These are phyloP conservation scores for Megaleporinus macrocephalus DNA, from an alignment of 2,113 vertebrate genomes.

Conservation along the genomic window DNA sequence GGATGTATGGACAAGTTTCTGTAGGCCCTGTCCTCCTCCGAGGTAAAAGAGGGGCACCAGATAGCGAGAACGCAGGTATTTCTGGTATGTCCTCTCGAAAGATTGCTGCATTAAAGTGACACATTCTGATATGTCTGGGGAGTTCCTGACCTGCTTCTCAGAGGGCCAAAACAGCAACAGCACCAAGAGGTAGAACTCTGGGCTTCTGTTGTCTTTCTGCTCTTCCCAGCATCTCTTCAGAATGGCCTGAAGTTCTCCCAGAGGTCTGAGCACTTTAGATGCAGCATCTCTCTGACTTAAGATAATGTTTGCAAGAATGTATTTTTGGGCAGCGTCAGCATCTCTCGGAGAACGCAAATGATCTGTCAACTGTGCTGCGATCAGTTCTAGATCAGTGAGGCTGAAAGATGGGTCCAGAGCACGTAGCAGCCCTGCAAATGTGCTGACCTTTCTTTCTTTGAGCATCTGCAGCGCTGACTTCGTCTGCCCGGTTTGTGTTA, in stretches of 20 bases:
- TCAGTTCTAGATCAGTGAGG: background rate
- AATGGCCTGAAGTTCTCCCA: slow-evolving; percentile 39
- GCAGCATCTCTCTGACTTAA: slow-evolving; percentile 42
- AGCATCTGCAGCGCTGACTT: slow-evolving; percentile 10
- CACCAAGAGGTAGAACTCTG: slow-evolving; percentile 65
- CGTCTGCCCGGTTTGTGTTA: background rate
- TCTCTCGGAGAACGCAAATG: background rate
- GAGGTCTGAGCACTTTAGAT: background rate
- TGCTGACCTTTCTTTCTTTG: slow-evolving; percentile 44
- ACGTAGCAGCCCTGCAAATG: slow-evolving; percentile 57
- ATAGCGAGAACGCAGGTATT: slow-evolving; percentile 49
- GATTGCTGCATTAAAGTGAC: slow-evolving; percentile 22
- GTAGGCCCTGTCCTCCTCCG: slow-evolving; percentile 51
- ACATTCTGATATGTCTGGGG: slow-evolving; percentile 7
- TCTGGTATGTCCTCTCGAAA: slow-evolving; percentile 24
- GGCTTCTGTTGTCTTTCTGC: background rate
- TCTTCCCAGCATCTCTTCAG: slow-evolving; percentile 13
- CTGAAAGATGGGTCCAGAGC: slow-evolving; percentile 19
- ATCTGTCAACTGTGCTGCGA: background rate
- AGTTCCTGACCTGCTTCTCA: background rate
- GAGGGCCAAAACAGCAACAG: slow-evolving; percentile 66
- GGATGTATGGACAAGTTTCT: slow-evolving; percentile 59
- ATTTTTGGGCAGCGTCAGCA: slow-evolving; percentile 28
- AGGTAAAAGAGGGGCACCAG: slow-evolving; percentile 64
- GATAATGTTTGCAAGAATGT: slow-evolving; percentile 62